phyloP scores from a whole-genome alignment of 2,888 invertebrate genomes.

The Dugesia japonica region DNA sequence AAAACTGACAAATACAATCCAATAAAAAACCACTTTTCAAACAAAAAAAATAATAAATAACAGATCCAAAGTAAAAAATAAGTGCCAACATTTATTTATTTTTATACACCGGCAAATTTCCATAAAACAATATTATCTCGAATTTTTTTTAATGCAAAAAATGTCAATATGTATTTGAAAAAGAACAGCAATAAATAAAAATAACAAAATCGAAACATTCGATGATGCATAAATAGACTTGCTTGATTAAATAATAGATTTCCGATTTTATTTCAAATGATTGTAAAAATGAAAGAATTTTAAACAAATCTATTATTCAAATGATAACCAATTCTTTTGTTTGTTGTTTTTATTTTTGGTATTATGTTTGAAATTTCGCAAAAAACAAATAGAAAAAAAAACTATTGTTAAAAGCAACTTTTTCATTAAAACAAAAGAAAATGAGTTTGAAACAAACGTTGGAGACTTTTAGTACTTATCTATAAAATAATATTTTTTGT shows the following conservation, averaged over 20 bases:
- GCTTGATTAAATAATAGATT: neutral
- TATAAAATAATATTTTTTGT: neutral
- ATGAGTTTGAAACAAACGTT: neutral
- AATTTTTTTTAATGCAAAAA: neutral
- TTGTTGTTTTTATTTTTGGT: no score
- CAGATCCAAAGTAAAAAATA: neutral
- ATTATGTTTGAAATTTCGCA: neutral
- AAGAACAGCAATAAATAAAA: neutral
- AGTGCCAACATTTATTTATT: neutral
- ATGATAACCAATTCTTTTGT: no score
- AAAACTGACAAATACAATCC: no score
- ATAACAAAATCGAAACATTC: neutral
- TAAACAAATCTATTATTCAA: no score
- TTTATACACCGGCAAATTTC: neutral
- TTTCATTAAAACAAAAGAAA: no score
- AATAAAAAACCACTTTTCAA: no score
- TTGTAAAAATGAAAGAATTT: no score
- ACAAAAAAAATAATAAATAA: neutral
- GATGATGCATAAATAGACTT: neutral
- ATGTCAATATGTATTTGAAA: neutral
- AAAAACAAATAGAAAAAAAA: neutral
- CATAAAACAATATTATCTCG: neutral
- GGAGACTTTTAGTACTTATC: neutral
- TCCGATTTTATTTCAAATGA: no score
- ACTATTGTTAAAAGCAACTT: no score